Percentiles rank a stretch among this genome's conserved stretches.
These are phyloP conservation scores for Eptatretus atami DNA, from an alignment of 2,797 vertebrate species.

Conservation along the genomic window DNA sequence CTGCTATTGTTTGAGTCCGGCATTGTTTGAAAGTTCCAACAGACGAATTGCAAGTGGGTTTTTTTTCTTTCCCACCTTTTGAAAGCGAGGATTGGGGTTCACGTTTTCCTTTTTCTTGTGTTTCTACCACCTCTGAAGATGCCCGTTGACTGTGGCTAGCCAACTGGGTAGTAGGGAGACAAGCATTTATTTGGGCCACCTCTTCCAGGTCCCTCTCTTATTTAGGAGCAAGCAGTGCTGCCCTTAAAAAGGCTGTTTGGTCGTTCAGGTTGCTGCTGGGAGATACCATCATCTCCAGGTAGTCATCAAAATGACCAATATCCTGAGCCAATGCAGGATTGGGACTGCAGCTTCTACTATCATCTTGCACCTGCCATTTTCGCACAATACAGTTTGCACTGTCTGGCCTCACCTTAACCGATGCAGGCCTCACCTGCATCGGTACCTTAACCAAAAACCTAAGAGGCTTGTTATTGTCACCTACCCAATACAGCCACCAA, in stretches of 20 bases:
- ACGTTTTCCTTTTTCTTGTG: no score
- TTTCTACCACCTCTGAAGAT: not conserved
- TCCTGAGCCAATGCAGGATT: not conserved
- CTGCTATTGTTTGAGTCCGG: not conserved
- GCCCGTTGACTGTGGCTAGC: not conserved
- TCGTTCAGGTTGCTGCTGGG: not conserved
- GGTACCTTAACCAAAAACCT: no score
- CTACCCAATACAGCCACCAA: no score
- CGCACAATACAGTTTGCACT: not conserved
- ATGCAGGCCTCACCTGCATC: no score
- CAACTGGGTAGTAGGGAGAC: not conserved
- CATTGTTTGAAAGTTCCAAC: not conserved
- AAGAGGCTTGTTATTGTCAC: no score
- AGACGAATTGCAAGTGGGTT: not conserved
- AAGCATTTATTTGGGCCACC: not conserved
- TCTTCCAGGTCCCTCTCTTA: not conserved
- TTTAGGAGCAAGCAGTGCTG: not conserved
- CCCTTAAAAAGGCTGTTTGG: not conserved
- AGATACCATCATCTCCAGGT: not conserved
- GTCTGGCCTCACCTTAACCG: no score
- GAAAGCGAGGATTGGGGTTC: not conserved
- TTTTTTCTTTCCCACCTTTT: not conserved
- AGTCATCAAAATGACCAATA: not conserved
- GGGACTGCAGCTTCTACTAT: not conserved
- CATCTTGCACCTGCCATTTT: conserved; percentile 4